phyloP scores from a whole-genome alignment of 2,797 vertebrate genomes.

The Varecia variegata region DNA sequence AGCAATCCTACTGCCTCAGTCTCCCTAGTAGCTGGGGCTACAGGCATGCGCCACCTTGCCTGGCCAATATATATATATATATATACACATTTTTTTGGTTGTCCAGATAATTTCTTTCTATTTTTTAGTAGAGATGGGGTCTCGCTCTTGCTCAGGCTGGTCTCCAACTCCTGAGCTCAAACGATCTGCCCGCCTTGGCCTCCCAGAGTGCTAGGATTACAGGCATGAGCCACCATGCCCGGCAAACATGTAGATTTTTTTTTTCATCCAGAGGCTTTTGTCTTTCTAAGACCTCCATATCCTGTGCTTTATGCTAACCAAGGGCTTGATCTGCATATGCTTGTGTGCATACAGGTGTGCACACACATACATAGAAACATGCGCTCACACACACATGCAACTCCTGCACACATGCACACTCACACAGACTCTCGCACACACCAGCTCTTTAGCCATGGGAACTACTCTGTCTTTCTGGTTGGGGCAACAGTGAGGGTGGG shows the following conservation, averaged over 20 bases:
- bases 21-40: no score
- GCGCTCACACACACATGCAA: not conserved
- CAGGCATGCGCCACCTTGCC: no score
- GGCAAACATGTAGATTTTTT: not conserved
- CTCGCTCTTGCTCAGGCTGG: no score
- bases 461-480: not conserved
- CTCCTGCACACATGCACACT: not conserved
- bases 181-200: no score
- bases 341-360: not conserved
- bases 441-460: not conserved
- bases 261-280: not conserved
- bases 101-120: no score
- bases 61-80: no score
- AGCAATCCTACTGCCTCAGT: no score
- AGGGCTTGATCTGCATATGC: not conserved
- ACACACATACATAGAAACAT: not conserved
- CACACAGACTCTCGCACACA: not conserved
- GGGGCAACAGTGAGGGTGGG: not conserved
- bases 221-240: no score
- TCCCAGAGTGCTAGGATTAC: no score
- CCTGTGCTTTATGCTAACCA: not conserved
- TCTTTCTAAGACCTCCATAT: not conserved
- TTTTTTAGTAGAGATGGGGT: no score
- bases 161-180: no score
- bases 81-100: no score